phyloP scores from a whole-genome alignment of 2,888 invertebrate genomes.

The Phyllotreta striolata region DNA sequence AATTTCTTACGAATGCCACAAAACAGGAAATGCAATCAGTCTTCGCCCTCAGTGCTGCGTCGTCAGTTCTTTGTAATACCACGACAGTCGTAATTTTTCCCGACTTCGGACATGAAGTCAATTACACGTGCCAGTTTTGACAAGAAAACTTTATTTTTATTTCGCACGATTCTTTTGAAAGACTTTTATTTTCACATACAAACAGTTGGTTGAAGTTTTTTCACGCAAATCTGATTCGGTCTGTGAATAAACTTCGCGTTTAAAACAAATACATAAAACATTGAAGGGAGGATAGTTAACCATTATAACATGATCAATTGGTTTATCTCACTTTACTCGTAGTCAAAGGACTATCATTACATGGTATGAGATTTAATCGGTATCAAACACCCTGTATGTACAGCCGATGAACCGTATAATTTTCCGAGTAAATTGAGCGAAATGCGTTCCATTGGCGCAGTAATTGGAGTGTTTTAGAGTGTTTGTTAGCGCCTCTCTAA shows the following conservation, averaged over 20 bases:
- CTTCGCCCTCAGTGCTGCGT: background rate
- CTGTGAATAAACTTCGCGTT: too few species aligned
- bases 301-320: too few species aligned
- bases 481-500: conserved; percentile 20
- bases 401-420: conserved; percentile 9
- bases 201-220: conserved; percentile 1
- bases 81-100: conserved; percentile 16
- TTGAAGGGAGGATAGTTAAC: too few species aligned
- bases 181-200: background rate
- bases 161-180: conserved; percentile 2
- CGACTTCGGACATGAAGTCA: conserved; percentile 23
- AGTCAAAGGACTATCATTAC: background rate
- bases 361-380: background rate
- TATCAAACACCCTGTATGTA: background rate
- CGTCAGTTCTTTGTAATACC: conserved; percentile 14
- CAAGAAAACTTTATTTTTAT: conserved; percentile 20
- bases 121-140: conserved; percentile 26
- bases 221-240: background rate
- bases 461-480: conserved; percentile 24
- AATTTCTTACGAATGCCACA: too few species aligned
- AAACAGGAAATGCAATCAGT: conserved; percentile 6
- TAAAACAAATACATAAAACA: too few species aligned
- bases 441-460: conserved; percentile 19
- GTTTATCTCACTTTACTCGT: background rate
- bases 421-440: conserved; percentile 15